Evolutionary conservation across 2,888 invertebrate species (phyloP).

Genomic region (Eugnorisma glareosa): DNA sequence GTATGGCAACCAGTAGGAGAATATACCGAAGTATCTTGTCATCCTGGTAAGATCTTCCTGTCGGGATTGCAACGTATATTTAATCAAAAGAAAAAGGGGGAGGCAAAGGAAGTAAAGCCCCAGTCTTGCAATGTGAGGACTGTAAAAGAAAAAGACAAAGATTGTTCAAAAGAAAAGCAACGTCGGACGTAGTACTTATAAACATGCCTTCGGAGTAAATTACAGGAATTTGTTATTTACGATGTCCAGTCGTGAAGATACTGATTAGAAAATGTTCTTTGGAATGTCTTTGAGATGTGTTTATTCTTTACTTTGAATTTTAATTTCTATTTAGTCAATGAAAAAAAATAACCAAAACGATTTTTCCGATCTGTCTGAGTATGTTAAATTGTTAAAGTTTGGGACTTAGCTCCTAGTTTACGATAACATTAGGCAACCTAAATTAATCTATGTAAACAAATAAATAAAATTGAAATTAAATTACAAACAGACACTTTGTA

Average conservation of each 20-base stretch:
- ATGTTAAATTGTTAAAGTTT: neutral
- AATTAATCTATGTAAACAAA: too few relatives aligned
- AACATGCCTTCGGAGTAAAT: conserved; percentile 37
- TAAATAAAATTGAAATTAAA: too few relatives aligned
- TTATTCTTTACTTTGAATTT: too few relatives aligned
- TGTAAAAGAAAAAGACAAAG: conserved; percentile 35
- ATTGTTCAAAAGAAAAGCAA: conserved; percentile 32
- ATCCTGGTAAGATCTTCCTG: conserved; percentile 10
- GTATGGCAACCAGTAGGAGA: neutral
- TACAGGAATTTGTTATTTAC: conserved; percentile 28
- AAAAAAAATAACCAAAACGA: neutral
- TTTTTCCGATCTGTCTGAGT: too few relatives aligned
- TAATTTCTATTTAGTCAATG: neutral
- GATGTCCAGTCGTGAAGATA: conserved; percentile 1
- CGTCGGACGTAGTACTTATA: conserved; percentile 24
- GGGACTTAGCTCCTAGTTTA: neutral
- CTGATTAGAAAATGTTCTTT: conserved; percentile 3
- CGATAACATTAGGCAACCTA: neutral
- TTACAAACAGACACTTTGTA: too few relatives aligned
- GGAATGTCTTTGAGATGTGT: neutral
- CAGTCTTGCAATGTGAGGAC: conserved; percentile 33
- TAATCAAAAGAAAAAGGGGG: conserved; percentile 51
- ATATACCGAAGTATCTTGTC: neutral
- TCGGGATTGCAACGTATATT: conserved; percentile 39
- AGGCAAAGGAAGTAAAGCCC: conserved; percentile 42